These are phyloP conservation scores for Patella caerulea DNA, from an alignment of 2,888 invertebrate genomes.

Conservation along the genomic window DNA sequence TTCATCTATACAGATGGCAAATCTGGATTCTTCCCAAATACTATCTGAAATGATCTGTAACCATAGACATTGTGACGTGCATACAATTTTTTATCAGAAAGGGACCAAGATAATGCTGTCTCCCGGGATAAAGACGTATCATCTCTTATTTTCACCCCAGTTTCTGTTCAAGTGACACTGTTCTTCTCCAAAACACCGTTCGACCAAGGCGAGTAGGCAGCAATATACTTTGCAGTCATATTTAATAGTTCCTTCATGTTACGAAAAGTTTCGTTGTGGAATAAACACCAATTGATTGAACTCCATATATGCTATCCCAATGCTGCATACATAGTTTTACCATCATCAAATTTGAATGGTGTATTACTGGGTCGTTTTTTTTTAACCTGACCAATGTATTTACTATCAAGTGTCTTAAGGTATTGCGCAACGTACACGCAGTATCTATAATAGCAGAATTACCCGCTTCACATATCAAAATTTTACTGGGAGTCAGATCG, in stretches of 20 bases:
- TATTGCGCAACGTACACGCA: no score
- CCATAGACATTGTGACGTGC: slow-evolving; percentile 16
- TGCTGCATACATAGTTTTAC: neutral
- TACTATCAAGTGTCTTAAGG: no score
- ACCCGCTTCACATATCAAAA: no score
- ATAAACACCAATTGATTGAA: slow-evolving; percentile 12
- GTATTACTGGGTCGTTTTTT: neutral
- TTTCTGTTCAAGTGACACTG: slow-evolving; percentile 24
- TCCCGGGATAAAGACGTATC: slow-evolving; percentile 24
- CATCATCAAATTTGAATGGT: neutral
- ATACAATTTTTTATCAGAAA: slow-evolving; percentile 13
- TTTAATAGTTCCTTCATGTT: slow-evolving; percentile 32
- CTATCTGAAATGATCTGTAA: slow-evolving; percentile 24
- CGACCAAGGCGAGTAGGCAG: slow-evolving; percentile 16
- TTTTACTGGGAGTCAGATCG: neutral
- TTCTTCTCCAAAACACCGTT: slow-evolving; percentile 17
- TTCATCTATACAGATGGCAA: slow-evolving; percentile 25
- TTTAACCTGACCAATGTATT: no score
- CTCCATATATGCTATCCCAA: slow-evolving; percentile 1
- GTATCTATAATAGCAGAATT: no score
- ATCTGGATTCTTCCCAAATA: slow-evolving; percentile 22
- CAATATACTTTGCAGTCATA: slow-evolving; percentile 17
- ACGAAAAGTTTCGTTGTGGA: slow-evolving; percentile 22
- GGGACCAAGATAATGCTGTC: slow-evolving; percentile 16
- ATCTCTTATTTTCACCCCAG: slow-evolving; percentile 22